Evolutionary conservation across 2,888 invertebrate genomes (phyloP).

Genomic region (Trachelus tabidus): DNA sequence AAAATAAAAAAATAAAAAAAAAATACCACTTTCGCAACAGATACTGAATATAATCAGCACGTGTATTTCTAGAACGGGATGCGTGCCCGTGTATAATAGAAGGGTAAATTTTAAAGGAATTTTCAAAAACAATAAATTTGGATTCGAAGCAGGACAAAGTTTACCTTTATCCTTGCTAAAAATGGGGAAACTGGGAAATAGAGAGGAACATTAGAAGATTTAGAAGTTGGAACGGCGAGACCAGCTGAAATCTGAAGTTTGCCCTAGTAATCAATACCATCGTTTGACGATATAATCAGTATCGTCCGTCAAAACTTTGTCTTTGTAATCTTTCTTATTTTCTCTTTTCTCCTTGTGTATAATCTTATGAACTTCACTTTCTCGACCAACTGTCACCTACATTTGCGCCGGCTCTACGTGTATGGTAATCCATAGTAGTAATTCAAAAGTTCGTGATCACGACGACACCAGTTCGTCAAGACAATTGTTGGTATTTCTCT

Average conservation of each 20-base stretch:
- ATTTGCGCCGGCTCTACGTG: neutral
- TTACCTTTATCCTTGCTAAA: neutral
- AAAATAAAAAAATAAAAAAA: neutral
- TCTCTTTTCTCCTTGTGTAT: conserved; percentile 1
- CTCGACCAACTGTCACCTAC: neutral
- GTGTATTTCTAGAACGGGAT: neutral
- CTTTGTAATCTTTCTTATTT: conserved; percentile 6
- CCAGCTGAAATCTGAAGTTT: neutral
- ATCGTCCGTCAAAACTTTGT: neutral
- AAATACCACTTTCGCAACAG: neutral
- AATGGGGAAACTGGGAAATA: neutral
- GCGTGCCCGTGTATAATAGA: neutral
- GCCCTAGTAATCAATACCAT: neutral
- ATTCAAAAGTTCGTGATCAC: neutral
- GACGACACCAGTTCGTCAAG: neutral
- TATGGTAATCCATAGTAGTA: neutral
- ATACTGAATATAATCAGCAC: neutral
- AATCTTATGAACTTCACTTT: neutral
- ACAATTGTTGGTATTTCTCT: neutral
- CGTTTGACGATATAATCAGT: neutral
- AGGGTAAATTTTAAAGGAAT: neutral
- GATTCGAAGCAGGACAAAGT: neutral
- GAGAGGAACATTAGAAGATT: neutral
- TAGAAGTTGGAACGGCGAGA: neutral
- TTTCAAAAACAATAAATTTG: neutral